A percentile compares a stretch with the other conserved stretches of the same genome.
Evolutionary conservation across 2,113 vertebrate genomes (phyloP).

Genomic region (Saguinus midas): DNA sequence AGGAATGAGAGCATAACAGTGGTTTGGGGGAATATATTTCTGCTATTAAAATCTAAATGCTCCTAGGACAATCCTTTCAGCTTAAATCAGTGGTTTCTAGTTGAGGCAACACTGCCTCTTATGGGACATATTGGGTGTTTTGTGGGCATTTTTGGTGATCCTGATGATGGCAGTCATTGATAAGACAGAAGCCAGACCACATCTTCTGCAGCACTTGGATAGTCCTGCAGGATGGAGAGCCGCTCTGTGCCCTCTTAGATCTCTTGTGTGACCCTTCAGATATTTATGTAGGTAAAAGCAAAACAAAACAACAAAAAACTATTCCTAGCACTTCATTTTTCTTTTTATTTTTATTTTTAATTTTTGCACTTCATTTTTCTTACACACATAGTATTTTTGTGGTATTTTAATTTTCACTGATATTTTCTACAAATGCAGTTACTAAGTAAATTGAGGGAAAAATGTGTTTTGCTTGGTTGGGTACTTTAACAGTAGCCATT

Average conservation of each 20-base stretch:
- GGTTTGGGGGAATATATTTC: neutral
- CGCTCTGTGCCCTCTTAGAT: accelerated
- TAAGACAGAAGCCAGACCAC: neutral
- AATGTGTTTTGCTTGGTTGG: neutral
- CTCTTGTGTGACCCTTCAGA: neutral
- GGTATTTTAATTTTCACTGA: neutral
- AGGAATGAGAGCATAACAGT: neutral
- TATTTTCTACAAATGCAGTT: neutral
- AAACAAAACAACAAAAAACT: neutral
- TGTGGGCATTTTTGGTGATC: neutral
- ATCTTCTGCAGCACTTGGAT: neutral
- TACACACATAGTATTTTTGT: neutral
- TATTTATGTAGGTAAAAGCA: neutral
- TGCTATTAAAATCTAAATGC: neutral
- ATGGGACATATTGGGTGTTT: no score
- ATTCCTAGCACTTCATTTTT: neutral
- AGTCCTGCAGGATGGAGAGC: accelerated
- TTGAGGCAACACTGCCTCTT: neutral
- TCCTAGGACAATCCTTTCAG: neutral
- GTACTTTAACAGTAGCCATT: neutral
- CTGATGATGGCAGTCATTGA: no score
- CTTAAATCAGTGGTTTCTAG: neutral
- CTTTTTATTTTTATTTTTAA: no score
- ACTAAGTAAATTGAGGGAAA: neutral
- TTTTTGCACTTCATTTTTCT: neutral